Evolutionary conservation across 1,140 invertebrate genomes (phyloP).

Genomic region (Drosophila oshimai): DNA sequence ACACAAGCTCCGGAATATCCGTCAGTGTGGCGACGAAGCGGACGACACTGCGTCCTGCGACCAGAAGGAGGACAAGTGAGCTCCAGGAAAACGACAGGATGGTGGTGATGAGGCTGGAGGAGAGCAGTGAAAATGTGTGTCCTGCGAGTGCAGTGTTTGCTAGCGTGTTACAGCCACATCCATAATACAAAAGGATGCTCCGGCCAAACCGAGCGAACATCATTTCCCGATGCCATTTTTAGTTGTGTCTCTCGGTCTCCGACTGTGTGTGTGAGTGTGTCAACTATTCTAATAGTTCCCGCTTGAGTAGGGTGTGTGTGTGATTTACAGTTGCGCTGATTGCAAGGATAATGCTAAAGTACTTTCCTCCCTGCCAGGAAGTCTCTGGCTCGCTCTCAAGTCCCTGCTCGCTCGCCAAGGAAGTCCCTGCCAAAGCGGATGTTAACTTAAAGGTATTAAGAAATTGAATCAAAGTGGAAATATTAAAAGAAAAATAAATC

Average conservation of each 20-base stretch:
- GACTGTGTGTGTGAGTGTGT: constrained; percentile 16
- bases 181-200: constrained; percentile 77
- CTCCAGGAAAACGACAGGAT: background rate
- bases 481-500: constrained; percentile 54
- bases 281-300: constrained; percentile 57
- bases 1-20: constrained; percentile 79
- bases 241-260: constrained; percentile 21
- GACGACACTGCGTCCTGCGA: constrained; percentile 53
- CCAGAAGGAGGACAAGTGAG: constrained; percentile 2
- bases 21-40: constrained; percentile 74
- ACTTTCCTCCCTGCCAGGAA: constrained; percentile 30
- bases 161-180: constrained; percentile 75
- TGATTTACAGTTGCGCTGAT: constrained; percentile 78
- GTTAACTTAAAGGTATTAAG: constrained; percentile 81
- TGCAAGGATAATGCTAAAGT: constrained; percentile 70
- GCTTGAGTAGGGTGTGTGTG: constrained; percentile 41
- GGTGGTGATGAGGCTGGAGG: background rate
- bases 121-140: constrained; percentile 15
- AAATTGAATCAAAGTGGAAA: constrained; percentile 79
- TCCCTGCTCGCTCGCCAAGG: constrained; percentile 2
- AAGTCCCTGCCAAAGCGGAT: constrained; percentile 69
- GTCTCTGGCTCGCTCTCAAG: constrained; percentile 9
- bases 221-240: constrained; percentile 75
- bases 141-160: constrained; percentile 64
- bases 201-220: constrained; percentile 58